Base-by-base conservation (phyloP, 2,113 vertebrate genomes). In the Oncorhynchus nerka region DNA sequence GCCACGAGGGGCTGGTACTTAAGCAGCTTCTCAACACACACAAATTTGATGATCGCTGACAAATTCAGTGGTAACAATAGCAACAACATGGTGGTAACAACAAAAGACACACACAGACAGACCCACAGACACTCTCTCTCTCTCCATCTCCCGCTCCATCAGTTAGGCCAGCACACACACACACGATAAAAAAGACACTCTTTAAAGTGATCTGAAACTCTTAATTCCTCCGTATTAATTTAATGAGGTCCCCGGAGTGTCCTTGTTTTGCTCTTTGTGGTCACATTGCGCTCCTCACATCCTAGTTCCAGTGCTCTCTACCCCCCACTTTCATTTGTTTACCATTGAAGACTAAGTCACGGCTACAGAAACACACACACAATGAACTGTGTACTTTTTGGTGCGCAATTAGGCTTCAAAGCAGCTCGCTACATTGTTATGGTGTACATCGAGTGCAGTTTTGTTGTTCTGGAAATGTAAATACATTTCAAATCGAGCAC, bases 181-280 rank as follows among this genome's bases (percentile, higher is more conserved):
- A 34, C 71, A 32, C 26, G 19, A 4, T 26, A 45, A 30, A 83
- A 71, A 48, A 65, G 51, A 71, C 61, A 20, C 24, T 67, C 77
- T 75, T 48, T 73, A 34, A 77, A 79, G 20, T 77, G 74, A 85
- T 84, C 20, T 81, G 65, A 84, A 74, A 69, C 72, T 73, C 34
- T 75, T 83, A n/a, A 80, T 89, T 86, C 82, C 67, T 71, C 79
- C 71, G 78, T 83, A 79, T 87, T 82, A 79, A 81, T 85, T 88
- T 88, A 89, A 90, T 87, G 78, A 84, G 28, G 75, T 74, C 87
- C 84, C 85, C 74, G 12, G 87, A 30, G 87, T 16, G 11, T 72
- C 32, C 67, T 71, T 87, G 74, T 73, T 81, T 81, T 82, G 71
- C 65, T 68, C 16, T 67, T 74, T 75, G 57, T 69, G 81, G 81